Conservation (phyloP, 1,140 invertebrate genomes). For the Drosophila melanogaster region DNA sequence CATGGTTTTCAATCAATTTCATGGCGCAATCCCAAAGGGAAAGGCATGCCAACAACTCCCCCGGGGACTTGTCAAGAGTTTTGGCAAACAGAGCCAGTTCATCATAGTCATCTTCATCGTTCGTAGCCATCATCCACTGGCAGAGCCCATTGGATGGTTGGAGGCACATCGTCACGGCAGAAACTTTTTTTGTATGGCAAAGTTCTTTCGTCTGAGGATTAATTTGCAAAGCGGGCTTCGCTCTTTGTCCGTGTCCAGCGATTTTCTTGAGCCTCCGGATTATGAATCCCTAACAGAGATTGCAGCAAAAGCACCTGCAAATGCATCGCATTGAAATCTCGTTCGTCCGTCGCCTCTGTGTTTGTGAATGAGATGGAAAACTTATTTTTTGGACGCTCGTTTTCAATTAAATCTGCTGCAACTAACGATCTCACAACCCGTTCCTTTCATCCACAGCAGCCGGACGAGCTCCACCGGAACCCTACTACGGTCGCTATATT, state of each 20-base stretch:
- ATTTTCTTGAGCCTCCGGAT: constrained; percentile 53
- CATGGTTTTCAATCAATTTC: constrained; percentile 82
- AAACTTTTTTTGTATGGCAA: constrained; percentile 64
- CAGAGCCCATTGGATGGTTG: not conserved
- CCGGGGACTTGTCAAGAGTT: constrained; percentile 67
- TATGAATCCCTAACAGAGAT: constrained; percentile 50
- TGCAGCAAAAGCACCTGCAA: constrained; percentile 27
- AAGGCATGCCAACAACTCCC: constrained; percentile 42
- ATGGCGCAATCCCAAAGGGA: constrained; percentile 54
- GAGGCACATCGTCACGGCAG: constrained; percentile 9
- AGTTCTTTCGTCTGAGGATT: constrained; percentile 58
- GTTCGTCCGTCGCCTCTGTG: not conserved
- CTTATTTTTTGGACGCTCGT: constrained; percentile 8
- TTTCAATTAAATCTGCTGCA: constrained; percentile 23
- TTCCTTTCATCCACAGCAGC: constrained; percentile 45
- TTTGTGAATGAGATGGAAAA: constrained; percentile 10
- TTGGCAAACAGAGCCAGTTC: constrained; percentile 64
- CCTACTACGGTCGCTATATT: constrained; percentile 91
- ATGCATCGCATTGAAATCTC: constrained; percentile 23
- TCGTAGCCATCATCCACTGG: not conserved
- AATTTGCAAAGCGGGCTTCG: constrained; percentile 61
- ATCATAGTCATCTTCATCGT: constrained; percentile 31
- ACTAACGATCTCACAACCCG: constrained; percentile 13
- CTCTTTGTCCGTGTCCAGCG: constrained; percentile 43
- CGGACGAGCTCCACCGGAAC: constrained; percentile 86